phyloP scores from a whole-genome alignment of 1,140 invertebrate species.

The Tyrophagus putrescentiae region DNA sequence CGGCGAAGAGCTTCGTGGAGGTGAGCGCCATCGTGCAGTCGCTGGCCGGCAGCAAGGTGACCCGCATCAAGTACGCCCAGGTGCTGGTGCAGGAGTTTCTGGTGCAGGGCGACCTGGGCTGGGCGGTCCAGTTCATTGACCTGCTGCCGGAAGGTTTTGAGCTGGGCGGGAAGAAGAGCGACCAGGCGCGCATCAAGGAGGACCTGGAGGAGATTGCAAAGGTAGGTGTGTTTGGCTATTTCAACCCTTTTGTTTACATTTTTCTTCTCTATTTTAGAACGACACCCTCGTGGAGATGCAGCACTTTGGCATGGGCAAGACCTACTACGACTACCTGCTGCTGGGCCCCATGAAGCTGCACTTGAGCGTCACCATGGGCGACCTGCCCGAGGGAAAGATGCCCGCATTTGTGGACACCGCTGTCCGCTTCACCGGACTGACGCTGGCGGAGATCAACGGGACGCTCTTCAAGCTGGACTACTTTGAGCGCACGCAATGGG shows the following conservation, averaged over 20 bases:
- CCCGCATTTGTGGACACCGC: slow-evolving; percentile 18
- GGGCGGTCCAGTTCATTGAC: slow-evolving; percentile 73
- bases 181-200: too few relatives aligned
- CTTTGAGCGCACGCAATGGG: slow-evolving; percentile 76
- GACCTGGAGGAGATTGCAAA: too few relatives aligned
- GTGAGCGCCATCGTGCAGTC: slow-evolving; percentile 74
- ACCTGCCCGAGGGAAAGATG: slow-evolving; percentile 1
- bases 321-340: slow-evolving; percentile 72
- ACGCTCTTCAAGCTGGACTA: slow-evolving; percentile 96
- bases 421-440: slow-evolving; percentile 68
- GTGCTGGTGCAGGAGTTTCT: slow-evolving; percentile 91
- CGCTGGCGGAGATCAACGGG: slow-evolving; percentile 91
- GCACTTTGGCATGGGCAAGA: slow-evolving; percentile 10
- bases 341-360: slow-evolving; percentile 84
- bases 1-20: slow-evolving; percentile 84
- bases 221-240: too few relatives aligned
- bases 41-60: slow-evolving; percentile 56
- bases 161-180: too few relatives aligned
- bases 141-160: too few relatives aligned
- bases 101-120: slow-evolving; percentile 80
- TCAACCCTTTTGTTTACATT: too few relatives aligned
- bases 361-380: slow-evolving; percentile 19
- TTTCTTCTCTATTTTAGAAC: too few relatives aligned
- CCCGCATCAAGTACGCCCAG: slow-evolving; percentile 64
- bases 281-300: too few relatives aligned